A percentile compares a stretch with the other conserved stretches of the same genome.
Evolutionary conservation across 2,113 vertebrate genomes (phyloP).

Genomic region (Oenanthe melanoleuca): DNA sequence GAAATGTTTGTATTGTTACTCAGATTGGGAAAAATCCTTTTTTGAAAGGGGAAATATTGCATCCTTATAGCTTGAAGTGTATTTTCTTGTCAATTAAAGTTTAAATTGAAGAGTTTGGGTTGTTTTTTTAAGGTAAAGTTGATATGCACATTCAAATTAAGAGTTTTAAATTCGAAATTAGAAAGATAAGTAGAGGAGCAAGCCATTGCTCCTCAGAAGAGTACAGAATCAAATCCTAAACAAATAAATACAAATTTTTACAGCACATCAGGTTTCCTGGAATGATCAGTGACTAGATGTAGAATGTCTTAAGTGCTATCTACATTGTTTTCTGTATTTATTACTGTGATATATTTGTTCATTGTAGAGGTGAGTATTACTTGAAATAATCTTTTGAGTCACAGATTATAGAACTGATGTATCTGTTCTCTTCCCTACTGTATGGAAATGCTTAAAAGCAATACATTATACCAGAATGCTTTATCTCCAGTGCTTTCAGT

Average conservation of each 20-base stretch:
- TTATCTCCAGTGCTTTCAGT: neutral
- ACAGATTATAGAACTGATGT: neutral
- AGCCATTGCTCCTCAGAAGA: neutral
- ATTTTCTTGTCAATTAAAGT: neutral
- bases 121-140: neutral
- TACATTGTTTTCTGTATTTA: neutral
- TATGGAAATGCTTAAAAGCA: neutral
- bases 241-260: neutral
- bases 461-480: neutral
- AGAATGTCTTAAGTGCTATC: neutral
- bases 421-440: neutral
- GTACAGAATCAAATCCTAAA: neutral
- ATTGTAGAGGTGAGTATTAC: neutral
- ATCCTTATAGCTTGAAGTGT: neutral
- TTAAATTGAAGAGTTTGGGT: neutral
- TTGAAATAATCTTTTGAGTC: neutral
- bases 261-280: neutral
- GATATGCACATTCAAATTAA: neutral
- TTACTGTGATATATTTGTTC: neutral
- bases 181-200: neutral
- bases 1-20: neutral
- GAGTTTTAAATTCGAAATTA: neutral
- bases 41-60: neutral
- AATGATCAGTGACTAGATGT: neutral
- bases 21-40: neutral